These are phyloP conservation scores for Chamaea fasciata DNA, from an alignment of 2,113 vertebrate species.

Conservation along the genomic window DNA sequence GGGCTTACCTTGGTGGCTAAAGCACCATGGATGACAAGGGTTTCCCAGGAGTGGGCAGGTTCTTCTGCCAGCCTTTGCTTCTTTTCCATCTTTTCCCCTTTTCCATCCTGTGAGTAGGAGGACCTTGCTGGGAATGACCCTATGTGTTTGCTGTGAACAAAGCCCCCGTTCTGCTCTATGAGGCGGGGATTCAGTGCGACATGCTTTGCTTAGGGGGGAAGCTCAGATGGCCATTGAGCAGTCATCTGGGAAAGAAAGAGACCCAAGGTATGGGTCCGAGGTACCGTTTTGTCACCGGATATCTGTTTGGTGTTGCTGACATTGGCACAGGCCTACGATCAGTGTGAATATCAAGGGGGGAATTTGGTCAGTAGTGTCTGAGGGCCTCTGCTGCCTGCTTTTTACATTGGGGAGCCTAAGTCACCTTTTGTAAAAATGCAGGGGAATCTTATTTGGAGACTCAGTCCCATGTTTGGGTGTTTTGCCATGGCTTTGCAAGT, in stretches of 20 bases:
- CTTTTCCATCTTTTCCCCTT: rapidly evolving
- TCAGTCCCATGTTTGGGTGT: rapidly evolving
- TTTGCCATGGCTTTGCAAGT: rapidly evolving
- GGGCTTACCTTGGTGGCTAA: rapidly evolving
- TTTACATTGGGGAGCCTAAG: rapidly evolving
- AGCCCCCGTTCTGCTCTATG: rapidly evolving
- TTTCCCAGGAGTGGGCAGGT: rapidly evolving
- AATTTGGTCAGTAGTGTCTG: not conserved
- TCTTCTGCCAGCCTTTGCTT: not conserved
- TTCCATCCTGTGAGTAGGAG: rapidly evolving
- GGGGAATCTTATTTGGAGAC: not conserved
- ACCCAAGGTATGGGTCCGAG: rapidly evolving
- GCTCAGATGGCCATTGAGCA: rapidly evolving
- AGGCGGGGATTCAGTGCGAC: rapidly evolving
- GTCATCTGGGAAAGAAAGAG: not conserved
- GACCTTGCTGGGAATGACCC: not conserved
- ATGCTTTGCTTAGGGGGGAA: rapidly evolving
- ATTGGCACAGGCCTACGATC: not conserved
- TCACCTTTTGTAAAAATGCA: not conserved
- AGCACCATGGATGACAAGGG: rapidly evolving
- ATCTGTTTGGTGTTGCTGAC: not conserved
- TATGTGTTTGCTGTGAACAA: rapidly evolving
- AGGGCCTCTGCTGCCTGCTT: not conserved
- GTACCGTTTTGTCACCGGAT: not conserved
- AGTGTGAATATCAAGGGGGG: rapidly evolving